phyloP scores from a whole-genome alignment of 2,888 invertebrate genomes.

The Drosophila acutilabella region DNA sequence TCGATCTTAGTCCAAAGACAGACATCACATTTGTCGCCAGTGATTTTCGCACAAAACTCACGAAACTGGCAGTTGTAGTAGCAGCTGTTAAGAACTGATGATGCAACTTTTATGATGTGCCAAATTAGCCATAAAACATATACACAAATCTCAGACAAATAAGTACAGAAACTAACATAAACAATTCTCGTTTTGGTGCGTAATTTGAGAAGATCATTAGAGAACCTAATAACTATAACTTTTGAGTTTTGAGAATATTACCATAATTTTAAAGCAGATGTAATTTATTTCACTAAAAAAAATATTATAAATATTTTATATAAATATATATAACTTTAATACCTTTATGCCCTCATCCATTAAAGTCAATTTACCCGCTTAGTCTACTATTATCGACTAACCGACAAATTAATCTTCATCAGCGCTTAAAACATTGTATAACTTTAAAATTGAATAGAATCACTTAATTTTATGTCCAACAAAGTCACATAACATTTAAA shows the following conservation, averaged over 20 bases:
- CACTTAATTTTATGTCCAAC: neutral
- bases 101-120: constrained; percentile 71
- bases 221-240: neutral
- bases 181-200: neutral
- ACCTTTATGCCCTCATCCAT: neutral
- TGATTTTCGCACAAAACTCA: constrained; percentile 53
- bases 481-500: neutral
- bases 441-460: neutral
- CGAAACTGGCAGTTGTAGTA: constrained; percentile 24
- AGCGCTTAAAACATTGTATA: neutral
- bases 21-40: constrained; percentile 18
- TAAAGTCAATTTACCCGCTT: too few relatives aligned
- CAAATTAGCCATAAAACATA: constrained; percentile 71
- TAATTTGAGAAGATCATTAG: neutral
- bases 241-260: too few relatives aligned
- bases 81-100: constrained; percentile 15
- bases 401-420: neutral
- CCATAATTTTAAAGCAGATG: too few relatives aligned
- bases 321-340: too few relatives aligned
- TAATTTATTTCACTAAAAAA: too few relatives aligned
- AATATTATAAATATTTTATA: too few relatives aligned
- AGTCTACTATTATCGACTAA: neutral
- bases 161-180: constrained; percentile 13
- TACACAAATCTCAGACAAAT: constrained; percentile 20
- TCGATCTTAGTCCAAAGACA: constrained; percentile 14